Conservation (phyloP, 2,797 vertebrate species). For the Darevskia nairensis region DNA sequence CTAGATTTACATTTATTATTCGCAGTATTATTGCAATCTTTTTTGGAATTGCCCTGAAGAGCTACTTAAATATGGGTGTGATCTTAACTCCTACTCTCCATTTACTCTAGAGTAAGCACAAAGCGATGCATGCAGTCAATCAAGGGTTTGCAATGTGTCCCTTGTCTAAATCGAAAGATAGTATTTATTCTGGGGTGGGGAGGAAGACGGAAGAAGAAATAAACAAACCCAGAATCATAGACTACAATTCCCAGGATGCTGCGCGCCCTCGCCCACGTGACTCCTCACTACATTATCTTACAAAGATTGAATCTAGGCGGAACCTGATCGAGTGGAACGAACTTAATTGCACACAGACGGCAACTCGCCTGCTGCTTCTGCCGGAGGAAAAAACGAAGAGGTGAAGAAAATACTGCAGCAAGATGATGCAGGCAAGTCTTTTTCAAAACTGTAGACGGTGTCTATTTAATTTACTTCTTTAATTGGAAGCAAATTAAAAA, state of each 20-base stretch:
- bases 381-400: not conserved
- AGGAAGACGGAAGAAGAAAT: not conserved
- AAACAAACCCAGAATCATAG: not conserved
- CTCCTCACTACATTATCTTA: not conserved
- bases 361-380: too few species aligned
- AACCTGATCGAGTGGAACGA: not conserved
- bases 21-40: not conserved
- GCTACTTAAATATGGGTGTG: not conserved
- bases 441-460: not conserved
- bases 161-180: not conserved
- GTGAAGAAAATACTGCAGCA: not conserved
- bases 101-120: too few species aligned
- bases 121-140: too few species aligned
- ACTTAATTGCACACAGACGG: not conserved
- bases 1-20: too few species aligned
- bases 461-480: not conserved
- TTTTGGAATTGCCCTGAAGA: not conserved
- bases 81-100: too few species aligned
- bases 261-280: not conserved
- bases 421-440: conserved; percentile 22
- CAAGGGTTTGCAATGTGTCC: not conserved
- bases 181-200: not conserved
- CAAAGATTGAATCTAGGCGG: not conserved
- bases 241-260: conserved; percentile 25
- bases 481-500: not conserved